Conservation (phyloP, 2,888 invertebrate genomes). For the Cryptus armator region DNA sequence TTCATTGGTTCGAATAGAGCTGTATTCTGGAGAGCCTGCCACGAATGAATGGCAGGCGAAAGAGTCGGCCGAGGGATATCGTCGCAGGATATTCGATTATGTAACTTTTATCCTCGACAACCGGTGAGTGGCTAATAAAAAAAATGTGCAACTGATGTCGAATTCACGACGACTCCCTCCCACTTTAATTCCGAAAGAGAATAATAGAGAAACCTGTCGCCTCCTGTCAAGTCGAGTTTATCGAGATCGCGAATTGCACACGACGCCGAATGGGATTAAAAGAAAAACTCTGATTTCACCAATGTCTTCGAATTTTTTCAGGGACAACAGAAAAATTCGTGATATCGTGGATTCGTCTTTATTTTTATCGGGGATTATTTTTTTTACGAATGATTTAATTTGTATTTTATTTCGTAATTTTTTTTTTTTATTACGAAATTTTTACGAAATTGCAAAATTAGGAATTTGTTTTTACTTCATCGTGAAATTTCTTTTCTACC, state of each 20-base stretch:
- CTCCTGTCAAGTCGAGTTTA: background rate
- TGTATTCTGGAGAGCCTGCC: background rate
- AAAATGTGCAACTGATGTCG: background rate
- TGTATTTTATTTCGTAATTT: too few species aligned
- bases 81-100: slow-evolving; percentile 26
- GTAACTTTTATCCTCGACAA: slow-evolving; percentile 21
- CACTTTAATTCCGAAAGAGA: background rate
- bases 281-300: background rate
- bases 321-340: background rate
- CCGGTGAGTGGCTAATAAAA: background rate
- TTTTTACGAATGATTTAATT: too few species aligned
- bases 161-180: background rate
- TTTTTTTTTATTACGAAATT: too few species aligned
- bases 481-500: too few species aligned
- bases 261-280: background rate
- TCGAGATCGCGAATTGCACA: background rate
- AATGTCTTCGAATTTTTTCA: background rate
- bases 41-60: slow-evolving; percentile 5
- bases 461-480: too few species aligned
- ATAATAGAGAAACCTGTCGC: background rate
- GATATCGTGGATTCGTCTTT: background rate
- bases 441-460: too few species aligned
- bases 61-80: background rate
- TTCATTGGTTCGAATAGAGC: slow-evolving; percentile 1
- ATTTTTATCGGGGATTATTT: too few species aligned